phyloP scores from a whole-genome alignment of 2,888 invertebrate genomes.

The Nasonia oneida region DNA sequence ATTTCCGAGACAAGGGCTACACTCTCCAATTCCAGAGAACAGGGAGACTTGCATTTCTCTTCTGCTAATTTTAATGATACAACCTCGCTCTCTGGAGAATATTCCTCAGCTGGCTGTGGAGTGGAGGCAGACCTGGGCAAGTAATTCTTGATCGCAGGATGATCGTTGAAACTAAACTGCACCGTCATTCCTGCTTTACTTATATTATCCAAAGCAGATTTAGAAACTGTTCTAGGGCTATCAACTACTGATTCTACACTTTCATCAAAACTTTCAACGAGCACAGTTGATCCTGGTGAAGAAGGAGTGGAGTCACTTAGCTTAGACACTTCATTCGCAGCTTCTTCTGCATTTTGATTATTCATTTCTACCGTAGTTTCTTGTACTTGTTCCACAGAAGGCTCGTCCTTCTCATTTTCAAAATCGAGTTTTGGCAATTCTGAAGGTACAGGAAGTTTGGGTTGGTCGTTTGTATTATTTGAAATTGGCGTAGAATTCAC shows the following conservation, averaged over 20 bases:
- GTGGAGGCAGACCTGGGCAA: constrained; percentile 70
- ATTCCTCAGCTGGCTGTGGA: constrained; percentile 38
- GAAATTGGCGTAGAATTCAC: constrained; percentile 66
- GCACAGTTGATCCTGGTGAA: constrained; percentile 56
- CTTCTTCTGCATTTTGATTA: constrained; percentile 54
- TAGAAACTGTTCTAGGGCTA: constrained; percentile 80
- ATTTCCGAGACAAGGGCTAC: constrained; percentile 25
- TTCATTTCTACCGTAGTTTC: constrained; percentile 60
- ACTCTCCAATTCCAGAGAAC: constrained; percentile 25
- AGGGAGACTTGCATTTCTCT: constrained; percentile 15
- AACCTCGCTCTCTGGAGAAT: constrained; percentile 43
- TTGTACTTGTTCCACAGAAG: constrained; percentile 59
- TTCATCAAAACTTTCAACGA: constrained; percentile 64
- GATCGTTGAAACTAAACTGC: constrained; percentile 82
- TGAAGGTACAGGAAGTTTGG: constrained; percentile 20
- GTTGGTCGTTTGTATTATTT: constrained; percentile 46
- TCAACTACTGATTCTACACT: constrained; percentile 68
- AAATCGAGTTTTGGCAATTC: constrained; percentile 63
- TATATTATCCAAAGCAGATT: constrained; percentile 85
- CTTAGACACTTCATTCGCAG: constrained; percentile 52
- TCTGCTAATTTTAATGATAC: constrained; percentile 32
- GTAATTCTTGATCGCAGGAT: constrained; percentile 73
- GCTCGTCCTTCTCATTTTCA: constrained; percentile 64
- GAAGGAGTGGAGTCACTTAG: constrained; percentile 47
- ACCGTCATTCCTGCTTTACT: constrained; percentile 85